phyloP scores from a whole-genome alignment of 2,113 vertebrate genomes.

The Marmota flaviventris region DNA sequence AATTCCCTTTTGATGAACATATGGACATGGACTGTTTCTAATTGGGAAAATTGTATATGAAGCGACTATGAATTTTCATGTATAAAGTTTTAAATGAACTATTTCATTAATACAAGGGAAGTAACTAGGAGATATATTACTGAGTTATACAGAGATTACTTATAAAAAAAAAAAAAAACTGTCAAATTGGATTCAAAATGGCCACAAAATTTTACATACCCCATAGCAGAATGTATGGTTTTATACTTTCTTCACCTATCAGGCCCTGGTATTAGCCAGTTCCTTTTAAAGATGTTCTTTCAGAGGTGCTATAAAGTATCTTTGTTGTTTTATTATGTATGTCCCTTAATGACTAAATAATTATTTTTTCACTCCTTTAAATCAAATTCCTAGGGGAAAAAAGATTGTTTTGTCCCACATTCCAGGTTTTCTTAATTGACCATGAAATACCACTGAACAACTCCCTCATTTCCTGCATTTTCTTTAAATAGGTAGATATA shows the following conservation, averaged over 20 bases:
- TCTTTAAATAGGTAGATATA: conserved; percentile 20
- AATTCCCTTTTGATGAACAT: not conserved
- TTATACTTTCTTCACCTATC: not conserved
- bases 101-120: not conserved
- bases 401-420: not conserved
- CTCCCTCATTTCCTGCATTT: not conserved
- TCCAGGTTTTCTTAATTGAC: not conserved
- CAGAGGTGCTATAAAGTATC: accelerated
- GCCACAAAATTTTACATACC: not conserved
- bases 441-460: not conserved
- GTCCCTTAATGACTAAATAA: not conserved
- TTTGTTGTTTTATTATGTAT: not conserved
- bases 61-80: not conserved
- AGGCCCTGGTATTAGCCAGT: not conserved
- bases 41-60: not conserved
- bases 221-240: not conserved
- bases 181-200: not conserved
- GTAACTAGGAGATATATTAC: not conserved
- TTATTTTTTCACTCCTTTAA: not conserved
- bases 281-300: not conserved
- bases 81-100: not conserved
- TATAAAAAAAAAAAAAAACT: not conserved
- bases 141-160: not conserved
- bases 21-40: not conserved
- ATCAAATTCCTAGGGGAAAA: not conserved